Evolutionary conservation across 2,113 vertebrate species (phyloP).

Genomic region (Elephas maximus): DNA sequence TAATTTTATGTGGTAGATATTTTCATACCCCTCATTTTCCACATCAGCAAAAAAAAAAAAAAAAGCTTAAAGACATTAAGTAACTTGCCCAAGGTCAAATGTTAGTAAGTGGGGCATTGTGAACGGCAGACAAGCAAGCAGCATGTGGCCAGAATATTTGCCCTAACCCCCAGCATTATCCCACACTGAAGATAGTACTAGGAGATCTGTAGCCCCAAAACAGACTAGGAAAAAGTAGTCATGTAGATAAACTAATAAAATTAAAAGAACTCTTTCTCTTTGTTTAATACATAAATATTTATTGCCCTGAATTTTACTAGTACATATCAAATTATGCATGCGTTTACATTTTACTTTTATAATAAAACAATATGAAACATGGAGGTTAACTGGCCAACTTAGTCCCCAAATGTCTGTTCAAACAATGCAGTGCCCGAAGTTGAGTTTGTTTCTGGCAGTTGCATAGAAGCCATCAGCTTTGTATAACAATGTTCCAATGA

Average conservation of each 20-base stretch:
- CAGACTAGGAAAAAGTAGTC: not conserved
- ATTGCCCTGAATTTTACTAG: not conserved
- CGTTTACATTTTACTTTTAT: not conserved
- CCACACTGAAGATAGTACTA: not conserved
- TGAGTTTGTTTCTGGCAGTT: not conserved
- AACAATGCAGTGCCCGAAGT: not conserved
- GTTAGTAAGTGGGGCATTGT: not conserved
- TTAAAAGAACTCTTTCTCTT: not conserved
- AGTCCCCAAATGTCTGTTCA: not conserved
- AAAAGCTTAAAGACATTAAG: not conserved
- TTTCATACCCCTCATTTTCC: not conserved
- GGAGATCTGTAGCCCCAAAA: not conserved
- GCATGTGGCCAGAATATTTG: not conserved
- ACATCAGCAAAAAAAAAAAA: not conserved
- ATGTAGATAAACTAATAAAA: not conserved
- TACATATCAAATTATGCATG: not conserved
- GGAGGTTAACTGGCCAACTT: not conserved
- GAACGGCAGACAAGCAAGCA: not conserved
- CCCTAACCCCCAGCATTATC: not conserved
- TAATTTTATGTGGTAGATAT: not conserved
- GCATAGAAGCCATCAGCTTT: not conserved
- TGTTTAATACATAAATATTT: not conserved
- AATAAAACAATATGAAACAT: not conserved
- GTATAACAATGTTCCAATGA: not conserved
- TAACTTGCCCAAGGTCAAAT: not conserved